Evolutionary conservation across 1,140 invertebrate genomes (phyloP), one percentile per base, ranked within the genome.

Genomic region (Conus ventricosus): DNA sequence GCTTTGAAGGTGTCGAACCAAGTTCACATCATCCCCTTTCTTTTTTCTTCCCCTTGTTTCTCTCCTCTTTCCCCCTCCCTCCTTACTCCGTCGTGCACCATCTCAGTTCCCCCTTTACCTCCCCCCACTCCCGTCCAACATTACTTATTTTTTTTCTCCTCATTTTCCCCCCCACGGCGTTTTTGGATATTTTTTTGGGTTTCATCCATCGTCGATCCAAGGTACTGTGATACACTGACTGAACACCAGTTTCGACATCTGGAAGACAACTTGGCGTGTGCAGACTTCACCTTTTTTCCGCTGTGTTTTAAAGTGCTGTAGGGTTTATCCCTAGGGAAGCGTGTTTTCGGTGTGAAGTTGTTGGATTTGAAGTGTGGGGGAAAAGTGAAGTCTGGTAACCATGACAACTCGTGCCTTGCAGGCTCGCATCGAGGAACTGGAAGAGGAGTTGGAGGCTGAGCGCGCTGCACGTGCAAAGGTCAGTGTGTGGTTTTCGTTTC

Each of bases 381-480:
- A 15, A 15, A 60, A 60, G 57, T 60, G 57, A 60, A 60, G 57
- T 8, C 15, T n/a, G 39, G 71, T 88, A 86, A 87, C 76, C 71
- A 90, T 90, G 89, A 88, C 87, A 39, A 83, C 67, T 51, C 89
- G 83, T 91, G 57, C 67, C 63, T 92, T 93, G 89, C 91, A 96
- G 95, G 95, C 97, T 92, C 97, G 99, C 95, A 99, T 99, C 94
- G 98, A 99, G 95, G 99, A 99, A 96, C 96, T 99, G 92, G 98
- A 99, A 96, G 98, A 99, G 95, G 99, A 99, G 96, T 97, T 99
- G 91, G 99, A 99, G 96, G 98, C 98, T 90, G 99, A 99, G 96
- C 97, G 98, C 95, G 98, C 99, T 3, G 98, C 98, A 86, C 97
- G 98, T 93, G 97, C 98, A 92, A 99, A 99, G 95, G 93, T 94